Evolutionary conservation across 2,888 invertebrate species (phyloP).

Genomic region (Arenicola marina): DNA sequence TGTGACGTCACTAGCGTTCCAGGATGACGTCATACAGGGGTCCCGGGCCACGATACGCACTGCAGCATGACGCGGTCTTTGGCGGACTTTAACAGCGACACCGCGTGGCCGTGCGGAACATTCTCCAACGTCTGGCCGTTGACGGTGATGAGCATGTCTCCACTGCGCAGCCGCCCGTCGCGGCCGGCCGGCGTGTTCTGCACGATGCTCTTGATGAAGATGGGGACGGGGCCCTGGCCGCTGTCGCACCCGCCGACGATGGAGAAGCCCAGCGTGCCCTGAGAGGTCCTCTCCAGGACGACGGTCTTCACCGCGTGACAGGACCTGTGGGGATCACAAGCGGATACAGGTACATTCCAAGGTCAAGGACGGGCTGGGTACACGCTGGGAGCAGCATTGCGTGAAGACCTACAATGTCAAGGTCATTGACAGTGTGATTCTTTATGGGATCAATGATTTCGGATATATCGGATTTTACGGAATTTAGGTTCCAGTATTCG

Average conservation of each 20-base stretch:
- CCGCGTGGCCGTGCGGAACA: constrained; percentile 61
- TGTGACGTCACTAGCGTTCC: too few relatives aligned
- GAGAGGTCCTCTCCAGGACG: constrained; percentile 55
- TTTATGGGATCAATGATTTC: too few relatives aligned
- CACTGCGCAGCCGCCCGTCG: constrained; percentile 58
- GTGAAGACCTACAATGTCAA: too few relatives aligned
- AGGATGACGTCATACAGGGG: constrained; percentile 50
- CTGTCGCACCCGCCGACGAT: constrained; percentile 63
- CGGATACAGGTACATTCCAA: too few relatives aligned
- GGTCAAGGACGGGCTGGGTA: too few relatives aligned
- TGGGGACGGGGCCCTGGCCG: constrained; percentile 60
- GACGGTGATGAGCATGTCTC: constrained; percentile 63
- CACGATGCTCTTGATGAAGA: constrained; percentile 63
- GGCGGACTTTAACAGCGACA: constrained; percentile 59
- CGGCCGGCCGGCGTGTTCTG: constrained; percentile 61
- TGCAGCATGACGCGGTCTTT: constrained; percentile 59
- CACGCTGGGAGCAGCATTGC: too few relatives aligned
- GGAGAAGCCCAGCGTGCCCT: constrained; percentile 63
- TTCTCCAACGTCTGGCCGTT: constrained; percentile 61
- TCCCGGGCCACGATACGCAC: constrained; percentile 64
- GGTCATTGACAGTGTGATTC: too few relatives aligned
- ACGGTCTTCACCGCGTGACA: constrained; percentile 61
- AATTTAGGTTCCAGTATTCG: too few relatives aligned
- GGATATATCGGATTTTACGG: too few relatives aligned
- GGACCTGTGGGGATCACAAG: constrained; percentile 45